Evolutionary conservation across 2,797 vertebrate species (phyloP), one percentile per base, ranked within the genome.

Genomic region (Myoxocephalus aenaeus): DNA sequence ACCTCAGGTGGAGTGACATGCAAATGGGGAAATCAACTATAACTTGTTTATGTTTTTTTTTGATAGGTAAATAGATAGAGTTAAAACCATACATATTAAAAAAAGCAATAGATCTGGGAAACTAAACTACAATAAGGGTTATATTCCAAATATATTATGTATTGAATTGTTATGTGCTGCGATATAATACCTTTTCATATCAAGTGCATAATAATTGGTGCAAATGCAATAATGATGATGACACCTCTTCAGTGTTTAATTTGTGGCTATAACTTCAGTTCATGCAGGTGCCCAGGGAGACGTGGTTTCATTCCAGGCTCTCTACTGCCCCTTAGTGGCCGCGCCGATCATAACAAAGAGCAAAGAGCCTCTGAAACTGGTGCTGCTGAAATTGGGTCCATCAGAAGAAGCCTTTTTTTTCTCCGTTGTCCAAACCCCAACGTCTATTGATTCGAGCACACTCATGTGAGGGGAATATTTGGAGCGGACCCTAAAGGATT

Each of bases 311-410:
- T 93, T 82, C 36, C 67, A 87, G 81, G 90, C 92, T 92, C 89
- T 94, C 83, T 95, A 91, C 93, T 95, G 93, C 90, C 95, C 59
- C 91, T 86, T 22, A 82, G 90, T 93, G 95, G 93, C 59, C 5
- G 53, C 25, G 40, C 25, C 54, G 32, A 59, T 75, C 59, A 79
- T 18, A 29, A 82, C 66, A 83, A n/a, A 25, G 8, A 66, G 34
- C 2, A 20, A 42, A 42, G 40, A 3, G 13, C 22, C 71, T 42
- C 34, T 15, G 53, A 44, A 29, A 32, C 66, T 56, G 51, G 20
- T 58, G 32, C 57, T 63, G 51, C 50, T 51, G 40, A 61, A 77
- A 62, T 50, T 56, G 67, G 27, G 20, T 77, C 73, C 56, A 65
- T 42, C 65, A 80, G 59, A 73, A 65, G 70, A 79, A 22, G 75